phyloP scores from a whole-genome alignment of 2,888 invertebrate genomes.

The Scaptomyza flava region DNA sequence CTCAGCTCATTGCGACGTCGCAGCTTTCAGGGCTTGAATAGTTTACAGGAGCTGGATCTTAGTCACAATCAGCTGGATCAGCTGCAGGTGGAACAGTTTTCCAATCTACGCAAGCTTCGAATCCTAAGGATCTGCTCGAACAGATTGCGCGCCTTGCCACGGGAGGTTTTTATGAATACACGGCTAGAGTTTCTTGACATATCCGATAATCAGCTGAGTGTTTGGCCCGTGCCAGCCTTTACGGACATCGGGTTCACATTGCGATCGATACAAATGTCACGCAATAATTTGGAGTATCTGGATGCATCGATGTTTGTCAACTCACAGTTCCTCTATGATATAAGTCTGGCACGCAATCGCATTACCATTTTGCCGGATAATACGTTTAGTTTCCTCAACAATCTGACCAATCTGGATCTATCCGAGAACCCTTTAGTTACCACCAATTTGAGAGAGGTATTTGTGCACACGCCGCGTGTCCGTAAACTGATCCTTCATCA shows the following conservation, averaged over 20 bases:
- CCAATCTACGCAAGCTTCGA: slow-evolving; percentile 89
- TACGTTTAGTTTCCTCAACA: slow-evolving; percentile 92
- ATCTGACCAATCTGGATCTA: slow-evolving; percentile 91
- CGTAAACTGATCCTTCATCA: slow-evolving; percentile 91
- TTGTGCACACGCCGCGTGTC: slow-evolving; percentile 93
- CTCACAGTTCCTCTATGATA: slow-evolving; percentile 90
- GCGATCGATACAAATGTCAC: slow-evolving; percentile 90
- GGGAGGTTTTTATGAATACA: slow-evolving; percentile 92
- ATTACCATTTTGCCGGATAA: slow-evolving; percentile 94
- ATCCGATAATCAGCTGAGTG: slow-evolving; percentile 90
- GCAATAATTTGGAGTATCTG: slow-evolving; percentile 93
- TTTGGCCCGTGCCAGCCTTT: slow-evolving; percentile 92
- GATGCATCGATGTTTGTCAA: slow-evolving; percentile 94
- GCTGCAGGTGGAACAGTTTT: slow-evolving; percentile 92
- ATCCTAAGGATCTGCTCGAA: slow-evolving; percentile 90
- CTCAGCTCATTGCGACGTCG: slow-evolving; percentile 89
- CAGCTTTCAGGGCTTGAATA: slow-evolving; percentile 90
- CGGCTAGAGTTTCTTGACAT: slow-evolving; percentile 92
- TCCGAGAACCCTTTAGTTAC: slow-evolving; percentile 92
- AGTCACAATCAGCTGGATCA: slow-evolving; percentile 91
- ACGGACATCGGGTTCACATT: slow-evolving; percentile 92
- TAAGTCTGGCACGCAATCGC: slow-evolving; percentile 92
- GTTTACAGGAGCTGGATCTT: slow-evolving; percentile 91
- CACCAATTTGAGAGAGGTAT: slow-evolving; percentile 93
- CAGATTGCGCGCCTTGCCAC: slow-evolving; percentile 89